Evolutionary conservation across 2,797 vertebrate genomes (phyloP).

Genomic region (Paguma larvata): DNA sequence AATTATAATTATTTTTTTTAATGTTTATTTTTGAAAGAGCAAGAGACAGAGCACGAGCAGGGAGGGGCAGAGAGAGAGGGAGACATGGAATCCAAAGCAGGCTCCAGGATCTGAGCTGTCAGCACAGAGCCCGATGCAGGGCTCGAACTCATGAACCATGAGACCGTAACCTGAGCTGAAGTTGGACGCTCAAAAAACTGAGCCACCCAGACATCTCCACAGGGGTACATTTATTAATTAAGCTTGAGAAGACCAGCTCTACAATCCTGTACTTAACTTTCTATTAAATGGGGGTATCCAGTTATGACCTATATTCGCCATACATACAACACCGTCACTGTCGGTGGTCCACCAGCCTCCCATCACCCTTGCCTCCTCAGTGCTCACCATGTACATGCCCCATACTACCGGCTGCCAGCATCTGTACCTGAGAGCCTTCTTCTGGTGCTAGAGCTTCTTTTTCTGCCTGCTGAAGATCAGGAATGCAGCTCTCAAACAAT

Average conservation of each 20-base stretch:
- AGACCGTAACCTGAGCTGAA: too few relatives aligned
- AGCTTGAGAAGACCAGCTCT: not conserved
- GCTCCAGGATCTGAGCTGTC: too few relatives aligned
- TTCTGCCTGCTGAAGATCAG: not conserved
- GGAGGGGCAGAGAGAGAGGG: too few relatives aligned
- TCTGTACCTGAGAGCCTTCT: not conserved
- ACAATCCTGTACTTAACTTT: not conserved
- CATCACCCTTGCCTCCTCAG: not conserved
- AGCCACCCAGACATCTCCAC: not conserved
- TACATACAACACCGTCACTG: too few relatives aligned
- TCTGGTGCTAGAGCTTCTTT: rapidly evolving
- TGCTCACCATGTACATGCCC: rapidly evolving
- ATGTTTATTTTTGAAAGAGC: too few relatives aligned
- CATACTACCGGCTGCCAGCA: not conserved
- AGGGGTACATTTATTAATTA: not conserved
- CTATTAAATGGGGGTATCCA: not conserved
- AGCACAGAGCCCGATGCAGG: too few relatives aligned
- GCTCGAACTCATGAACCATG: too few relatives aligned
- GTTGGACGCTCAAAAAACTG: too few relatives aligned
- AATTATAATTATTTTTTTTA: not conserved
- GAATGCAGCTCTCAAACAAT: not conserved
- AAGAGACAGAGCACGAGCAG: too few relatives aligned
- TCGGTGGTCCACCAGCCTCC: too few relatives aligned
- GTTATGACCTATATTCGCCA: not conserved
- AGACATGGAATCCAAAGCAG: too few relatives aligned